Evolutionary conservation across 2,113 vertebrate genomes (phyloP).

Genomic region (Corvus moneduloides): DNA sequence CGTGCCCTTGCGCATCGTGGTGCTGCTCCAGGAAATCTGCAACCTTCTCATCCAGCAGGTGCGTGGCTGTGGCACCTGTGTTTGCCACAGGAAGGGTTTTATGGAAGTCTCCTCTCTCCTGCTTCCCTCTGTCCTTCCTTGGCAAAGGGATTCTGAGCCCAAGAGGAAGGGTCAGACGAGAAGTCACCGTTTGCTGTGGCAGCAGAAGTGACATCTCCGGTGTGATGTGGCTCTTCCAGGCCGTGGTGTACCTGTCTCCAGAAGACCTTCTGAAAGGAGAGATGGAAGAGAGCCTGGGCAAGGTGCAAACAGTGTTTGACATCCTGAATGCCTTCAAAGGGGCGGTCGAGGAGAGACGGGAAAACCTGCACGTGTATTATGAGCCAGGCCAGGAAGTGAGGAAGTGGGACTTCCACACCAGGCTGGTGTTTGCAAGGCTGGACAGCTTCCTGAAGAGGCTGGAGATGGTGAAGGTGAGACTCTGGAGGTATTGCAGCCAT

Average conservation of each 20-base stretch:
- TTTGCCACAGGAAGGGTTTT: neutral
- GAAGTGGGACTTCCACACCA: constrained; percentile 81
- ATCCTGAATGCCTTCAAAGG: constrained; percentile 78
- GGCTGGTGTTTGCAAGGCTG: constrained; percentile 79
- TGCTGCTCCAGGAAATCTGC: constrained; percentile 88
- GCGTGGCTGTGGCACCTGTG: accelerated
- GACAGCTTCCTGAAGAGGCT: constrained; percentile 81
- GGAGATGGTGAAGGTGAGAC: constrained; percentile 76
- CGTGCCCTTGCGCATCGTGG: constrained; percentile 74
- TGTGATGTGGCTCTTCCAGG: constrained; percentile 65
- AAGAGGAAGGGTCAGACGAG: neutral
- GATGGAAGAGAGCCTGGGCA: constrained; percentile 79
- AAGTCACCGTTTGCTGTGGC: accelerated
- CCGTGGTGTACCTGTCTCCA: constrained; percentile 76
- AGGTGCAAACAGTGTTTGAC: constrained; percentile 73
- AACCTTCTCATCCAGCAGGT: constrained; percentile 94
- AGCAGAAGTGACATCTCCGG: neutral
- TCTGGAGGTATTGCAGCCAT: neutral
- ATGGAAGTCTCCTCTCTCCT: neutral
- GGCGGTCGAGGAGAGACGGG: constrained; percentile 74
- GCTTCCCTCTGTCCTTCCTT: neutral
- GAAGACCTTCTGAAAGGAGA: constrained; percentile 90
- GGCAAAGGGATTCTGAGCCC: neutral
- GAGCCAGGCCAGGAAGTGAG: constrained; percentile 68
- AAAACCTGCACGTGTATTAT: constrained; percentile 75